These are phyloP conservation scores for Ciconia maguari DNA, from an alignment of 2,113 vertebrate species.

Conservation along the genomic window DNA sequence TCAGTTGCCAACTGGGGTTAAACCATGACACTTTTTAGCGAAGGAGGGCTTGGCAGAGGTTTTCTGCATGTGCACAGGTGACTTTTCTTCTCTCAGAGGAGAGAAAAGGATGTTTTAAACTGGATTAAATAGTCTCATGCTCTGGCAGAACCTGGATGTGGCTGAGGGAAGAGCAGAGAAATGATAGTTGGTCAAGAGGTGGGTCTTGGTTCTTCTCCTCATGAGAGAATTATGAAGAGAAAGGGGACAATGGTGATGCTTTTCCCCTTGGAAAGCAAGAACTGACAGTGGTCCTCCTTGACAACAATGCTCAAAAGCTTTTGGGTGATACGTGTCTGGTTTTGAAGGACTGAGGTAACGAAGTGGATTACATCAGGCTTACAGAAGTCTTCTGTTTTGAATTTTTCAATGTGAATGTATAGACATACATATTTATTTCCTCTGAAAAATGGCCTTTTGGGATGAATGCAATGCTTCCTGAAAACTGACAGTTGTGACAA, in stretches of 20 bases:
- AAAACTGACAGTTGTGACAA: background rate
- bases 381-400: background rate
- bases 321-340: background rate
- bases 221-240: background rate
- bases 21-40: background rate
- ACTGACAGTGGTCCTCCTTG: background rate
- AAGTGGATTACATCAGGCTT: background rate
- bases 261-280: background rate
- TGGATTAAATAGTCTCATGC: background rate
- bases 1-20: no score
- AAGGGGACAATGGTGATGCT: background rate
- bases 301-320: background rate
- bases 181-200: background rate
- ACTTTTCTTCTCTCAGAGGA: background rate
- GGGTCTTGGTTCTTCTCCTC: background rate
- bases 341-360: background rate
- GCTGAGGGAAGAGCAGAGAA: background rate
- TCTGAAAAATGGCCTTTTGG: background rate
- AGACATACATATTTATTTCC: background rate
- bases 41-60: background rate
- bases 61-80: background rate
- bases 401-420: background rate
- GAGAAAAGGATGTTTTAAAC: background rate
- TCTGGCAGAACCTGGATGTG: background rate
- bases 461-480: background rate